Evolutionary conservation across 2,113 vertebrate genomes (phyloP).

Genomic region (Cyanoliseus patagonus): DNA sequence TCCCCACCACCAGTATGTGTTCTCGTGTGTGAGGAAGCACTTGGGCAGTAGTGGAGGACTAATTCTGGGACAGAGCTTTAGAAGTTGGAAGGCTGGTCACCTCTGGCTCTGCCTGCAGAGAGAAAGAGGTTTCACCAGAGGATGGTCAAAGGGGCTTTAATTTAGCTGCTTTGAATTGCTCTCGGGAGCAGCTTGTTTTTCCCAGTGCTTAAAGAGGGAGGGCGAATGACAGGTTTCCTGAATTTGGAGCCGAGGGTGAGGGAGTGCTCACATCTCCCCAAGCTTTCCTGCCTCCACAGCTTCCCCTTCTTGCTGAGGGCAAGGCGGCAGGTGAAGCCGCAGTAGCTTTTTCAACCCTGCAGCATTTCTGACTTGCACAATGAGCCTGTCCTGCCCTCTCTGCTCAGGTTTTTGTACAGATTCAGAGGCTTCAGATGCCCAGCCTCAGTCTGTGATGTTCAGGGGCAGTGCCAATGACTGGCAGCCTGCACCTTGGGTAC

Average conservation of each 20-base stretch:
- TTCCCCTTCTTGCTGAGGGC: not conserved
- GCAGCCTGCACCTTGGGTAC: not conserved
- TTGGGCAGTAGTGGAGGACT: accelerated
- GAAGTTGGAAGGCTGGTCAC: not conserved
- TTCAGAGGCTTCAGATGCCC: accelerated
- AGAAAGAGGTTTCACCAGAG: not conserved
- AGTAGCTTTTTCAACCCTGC: not conserved
- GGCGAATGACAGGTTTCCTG: not conserved
- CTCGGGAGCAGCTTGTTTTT: not conserved
- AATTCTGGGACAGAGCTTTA: not conserved
- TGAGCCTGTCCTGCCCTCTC: not conserved
- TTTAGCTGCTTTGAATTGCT: not conserved
- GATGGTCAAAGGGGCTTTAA: not conserved
- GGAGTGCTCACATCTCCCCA: accelerated
- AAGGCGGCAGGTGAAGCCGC: not conserved
- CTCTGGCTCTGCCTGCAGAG: not conserved
- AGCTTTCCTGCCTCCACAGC: accelerated
- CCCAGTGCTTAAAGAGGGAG: not conserved
- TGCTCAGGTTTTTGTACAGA: not conserved
- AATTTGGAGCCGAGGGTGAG: not conserved
- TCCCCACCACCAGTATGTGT: too few relatives aligned
- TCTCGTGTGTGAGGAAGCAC: not conserved
- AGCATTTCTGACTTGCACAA: not conserved
- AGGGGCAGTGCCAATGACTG: not conserved
- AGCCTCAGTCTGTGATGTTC: not conserved